phyloP scores from a whole-genome alignment of 2,888 invertebrate species.

The Andrena dorsata region DNA sequence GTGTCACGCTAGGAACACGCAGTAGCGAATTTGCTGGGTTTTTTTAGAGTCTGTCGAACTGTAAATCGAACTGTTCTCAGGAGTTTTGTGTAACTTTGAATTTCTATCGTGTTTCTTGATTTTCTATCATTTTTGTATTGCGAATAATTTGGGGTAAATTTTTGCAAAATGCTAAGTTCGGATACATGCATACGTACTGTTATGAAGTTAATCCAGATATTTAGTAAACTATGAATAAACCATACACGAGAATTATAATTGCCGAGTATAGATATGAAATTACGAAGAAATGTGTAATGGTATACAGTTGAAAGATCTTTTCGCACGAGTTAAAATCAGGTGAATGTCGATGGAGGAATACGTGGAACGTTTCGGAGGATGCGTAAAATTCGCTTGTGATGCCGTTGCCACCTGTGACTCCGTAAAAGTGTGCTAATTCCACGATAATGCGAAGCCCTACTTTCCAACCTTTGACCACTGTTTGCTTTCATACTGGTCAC shows the following conservation, averaged over 20 bases:
- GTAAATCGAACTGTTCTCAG: too few relatives aligned
- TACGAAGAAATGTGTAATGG: neutral
- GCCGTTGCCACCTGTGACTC: slow-evolving; percentile 67
- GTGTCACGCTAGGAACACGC: slow-evolving; percentile 24
- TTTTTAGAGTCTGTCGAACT: too few relatives aligned
- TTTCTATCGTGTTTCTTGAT: too few relatives aligned
- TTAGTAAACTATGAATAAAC: neutral
- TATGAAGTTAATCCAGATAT: neutral
- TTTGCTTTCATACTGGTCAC: slow-evolving; percentile 69
- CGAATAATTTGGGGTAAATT: neutral
- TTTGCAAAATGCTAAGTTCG: neutral
- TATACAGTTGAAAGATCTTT: neutral
- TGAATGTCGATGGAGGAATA: neutral
- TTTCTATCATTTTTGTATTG: too few relatives aligned
- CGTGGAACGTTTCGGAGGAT: neutral
- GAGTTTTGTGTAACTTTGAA: too few relatives aligned
- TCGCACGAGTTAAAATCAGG: neutral
- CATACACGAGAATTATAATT: too few relatives aligned
- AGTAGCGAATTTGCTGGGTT: neutral
- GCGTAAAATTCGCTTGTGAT: slow-evolving; percentile 24
- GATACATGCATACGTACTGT: neutral
- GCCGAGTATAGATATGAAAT: too few relatives aligned
- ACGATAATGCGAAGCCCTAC: slow-evolving; percentile 79
- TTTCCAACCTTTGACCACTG: slow-evolving; percentile 79
- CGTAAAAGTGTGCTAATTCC: slow-evolving; percentile 80